A percentile compares a stretch with the other conserved stretches of the same genome.
phyloP scores from a whole-genome alignment of 2,797 vertebrate species.

The Aldrovandia affinis region DNA sequence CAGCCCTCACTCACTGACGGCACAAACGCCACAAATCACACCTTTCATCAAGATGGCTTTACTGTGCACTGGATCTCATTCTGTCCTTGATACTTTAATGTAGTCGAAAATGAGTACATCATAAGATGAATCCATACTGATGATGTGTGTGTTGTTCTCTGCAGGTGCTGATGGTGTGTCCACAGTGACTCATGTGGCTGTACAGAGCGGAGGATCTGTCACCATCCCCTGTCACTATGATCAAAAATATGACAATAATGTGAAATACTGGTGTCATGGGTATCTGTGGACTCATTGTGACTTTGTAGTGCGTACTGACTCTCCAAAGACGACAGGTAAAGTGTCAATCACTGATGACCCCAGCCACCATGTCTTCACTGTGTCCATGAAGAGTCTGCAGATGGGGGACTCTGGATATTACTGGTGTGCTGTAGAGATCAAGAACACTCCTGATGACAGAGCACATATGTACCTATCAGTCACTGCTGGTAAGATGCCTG shows the following conservation, averaged over 20 bases:
- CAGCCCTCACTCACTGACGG: no score
- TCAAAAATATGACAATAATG: neutral
- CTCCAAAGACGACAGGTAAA: neutral
- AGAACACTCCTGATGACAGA: rapidly evolving
- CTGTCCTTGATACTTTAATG: no score
- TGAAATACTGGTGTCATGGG: conserved; percentile 40
- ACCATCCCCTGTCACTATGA: conserved; percentile 47
- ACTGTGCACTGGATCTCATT: no score
- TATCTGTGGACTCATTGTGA: rapidly evolving
- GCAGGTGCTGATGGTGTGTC: conserved; percentile 29
- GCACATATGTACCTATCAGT: neutral
- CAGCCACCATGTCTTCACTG: conserved; percentile 30
- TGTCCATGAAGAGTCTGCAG: conserved; percentile 38
- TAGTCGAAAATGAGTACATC: no score
- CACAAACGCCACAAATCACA: no score
- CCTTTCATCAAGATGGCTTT: no score
- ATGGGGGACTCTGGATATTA: neutral
- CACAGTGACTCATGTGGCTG: conserved; percentile 29
- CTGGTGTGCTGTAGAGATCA: conserved; percentile 26
- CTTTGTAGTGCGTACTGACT: conserved; percentile 7
- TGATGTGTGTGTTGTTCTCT: neutral
- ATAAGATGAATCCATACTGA: neutral
- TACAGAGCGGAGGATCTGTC: conserved; percentile 40
- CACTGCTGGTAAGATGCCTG: neutral
- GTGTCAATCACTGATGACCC: conserved; percentile 39